Conservation (phyloP, 2,113 vertebrate species). For the Candoia aspera region DNA sequence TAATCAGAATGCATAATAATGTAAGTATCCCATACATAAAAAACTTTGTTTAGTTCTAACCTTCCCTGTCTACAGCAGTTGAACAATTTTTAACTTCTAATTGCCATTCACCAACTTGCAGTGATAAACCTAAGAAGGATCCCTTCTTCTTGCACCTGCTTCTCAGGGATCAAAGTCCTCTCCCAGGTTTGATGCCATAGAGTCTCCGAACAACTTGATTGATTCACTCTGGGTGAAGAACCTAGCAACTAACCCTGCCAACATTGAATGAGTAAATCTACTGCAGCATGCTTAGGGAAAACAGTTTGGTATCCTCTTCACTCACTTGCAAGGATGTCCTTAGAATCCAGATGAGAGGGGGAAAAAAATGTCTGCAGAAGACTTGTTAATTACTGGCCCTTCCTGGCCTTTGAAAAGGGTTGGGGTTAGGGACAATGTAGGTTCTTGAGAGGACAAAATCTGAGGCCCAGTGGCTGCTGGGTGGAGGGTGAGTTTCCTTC, state of each 20-base stretch:
- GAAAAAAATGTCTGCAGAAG: no score
- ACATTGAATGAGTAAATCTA: background rate
- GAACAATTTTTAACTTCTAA: background rate
- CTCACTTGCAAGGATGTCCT: background rate
- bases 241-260: background rate
- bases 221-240: background rate
- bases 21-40: background rate
- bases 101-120: background rate
- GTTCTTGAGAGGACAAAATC: background rate
- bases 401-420: no score
- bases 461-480: background rate
- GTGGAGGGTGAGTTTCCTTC: background rate
- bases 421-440: background rate
- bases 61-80: background rate
- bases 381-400: no score
- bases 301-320: background rate
- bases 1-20: background rate
- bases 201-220: background rate
- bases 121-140: background rate
- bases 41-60: no score
- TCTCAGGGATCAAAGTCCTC: no score
- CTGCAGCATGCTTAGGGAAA: background rate
- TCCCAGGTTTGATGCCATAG: background rate
- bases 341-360: background rate
- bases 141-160: background rate